Evolutionary conservation across 2,888 invertebrate species (phyloP), one percentile per base, ranked within the genome.

Genomic region (Sipha maydis): DNA sequence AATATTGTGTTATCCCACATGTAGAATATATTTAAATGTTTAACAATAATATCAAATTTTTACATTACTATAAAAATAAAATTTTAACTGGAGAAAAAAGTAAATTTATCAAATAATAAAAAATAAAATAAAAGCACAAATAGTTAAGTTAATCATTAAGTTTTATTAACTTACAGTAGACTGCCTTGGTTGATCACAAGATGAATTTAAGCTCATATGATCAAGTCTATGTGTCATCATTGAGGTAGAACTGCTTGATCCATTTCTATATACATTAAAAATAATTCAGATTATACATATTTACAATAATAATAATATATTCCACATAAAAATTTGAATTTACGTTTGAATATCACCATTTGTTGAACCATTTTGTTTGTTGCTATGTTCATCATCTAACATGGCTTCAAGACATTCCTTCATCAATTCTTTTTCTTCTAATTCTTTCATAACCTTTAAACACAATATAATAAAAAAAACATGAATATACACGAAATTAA

Each of bases 381-480:
- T 76, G 73, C 38, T 76, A 75, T 89, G 89, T 80, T 89, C 90
- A 28, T 96, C 96, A 90, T 95, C 95, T 89, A 96, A 91, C 95
- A 96, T 96, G 8, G 96, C 96, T 91, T 96, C 96, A 90, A 96
- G 94, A 91, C 97, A 97, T 91, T 97, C 96, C 91, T 97, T 96
- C 95, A 97, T 96, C 25, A 97, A 92, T 21, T 96, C 97, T 91
- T 97, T 97, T 91, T 97, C 97, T 91, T 97, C 97, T 34, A 97
- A 91, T 91, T 97, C 95, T 92, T 96, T 95, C 93, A 97, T 94
- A 90, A 97, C 96, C 96, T 97, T 91, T 0, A 91, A 91, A 0
- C 21, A 61, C 9, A 48, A 34, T 3, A 34, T 34, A 34, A 34
- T 4, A 34, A 2, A 34, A 34, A 34, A 34, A 34, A 34, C 4